Base-by-base conservation (phyloP, 2,797 vertebrate genomes). In the Gymnoscopelus braueri region DNA sequence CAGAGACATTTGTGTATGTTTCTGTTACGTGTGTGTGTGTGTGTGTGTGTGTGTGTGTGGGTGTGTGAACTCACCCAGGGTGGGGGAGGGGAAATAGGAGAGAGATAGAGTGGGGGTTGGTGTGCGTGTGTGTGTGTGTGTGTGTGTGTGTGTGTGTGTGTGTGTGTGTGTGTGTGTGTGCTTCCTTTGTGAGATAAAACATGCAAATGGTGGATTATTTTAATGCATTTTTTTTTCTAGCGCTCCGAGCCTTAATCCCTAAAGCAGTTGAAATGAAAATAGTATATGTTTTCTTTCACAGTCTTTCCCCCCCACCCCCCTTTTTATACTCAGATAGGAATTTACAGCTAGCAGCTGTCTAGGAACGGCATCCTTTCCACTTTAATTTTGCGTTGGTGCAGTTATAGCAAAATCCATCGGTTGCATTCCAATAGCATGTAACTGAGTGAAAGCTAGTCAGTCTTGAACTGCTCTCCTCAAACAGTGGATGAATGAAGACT, bases 161-260 rank as follows among this genome's bases (percentile, higher is more conserved):
- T 61, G 44, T 47, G 60, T 49, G 60, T 26, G 61, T 51, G 61
- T 63, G 61, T 51, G 61, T 63, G 65, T 26, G 65, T 44, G 85
- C 75, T 84, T 86, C 85, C 87, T 91, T 91, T 93, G 91, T 89
- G 85, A 91, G 88, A 92, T 91, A 92, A 91, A 91, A 91, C 90
- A 92, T 93, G 90, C 91, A 93, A 92, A 92, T 93, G 87, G 90
- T 88, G 91, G 91, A 92, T 92, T 93, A 93, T 91, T 92, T 91
- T 91, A 90, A 91, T 92, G 85, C 89, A 90, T 90, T 86, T 87
- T 91, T 90, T 84, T 63, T 69, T 68, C 80, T 71, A 73, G 77
- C 84, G 77, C 85, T 80, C 67, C 58, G 48, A 89, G 83, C 82
- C 63, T 81, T 92, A 93, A 93, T 93, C 91, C 86, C 68, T 90